A percentile compares a stretch with the other conserved stretches of the same genome.
These are phyloP conservation scores for Brachypterus glaber DNA, from an alignment of 2,888 invertebrate species.

Conservation along the genomic window DNA sequence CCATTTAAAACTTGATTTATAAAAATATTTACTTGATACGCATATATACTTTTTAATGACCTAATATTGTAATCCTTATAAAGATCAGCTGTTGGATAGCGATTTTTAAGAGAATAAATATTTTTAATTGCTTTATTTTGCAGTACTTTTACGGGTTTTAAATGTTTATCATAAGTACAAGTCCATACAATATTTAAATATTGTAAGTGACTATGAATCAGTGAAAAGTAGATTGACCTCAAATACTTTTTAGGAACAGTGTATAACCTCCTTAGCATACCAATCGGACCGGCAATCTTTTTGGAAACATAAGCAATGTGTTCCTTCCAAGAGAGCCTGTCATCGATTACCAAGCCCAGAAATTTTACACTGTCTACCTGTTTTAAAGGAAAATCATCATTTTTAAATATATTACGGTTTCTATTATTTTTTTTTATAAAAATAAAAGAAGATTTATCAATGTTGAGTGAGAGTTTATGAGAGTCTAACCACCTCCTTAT, in stretches of 20 bases:
- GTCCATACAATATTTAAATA: background rate
- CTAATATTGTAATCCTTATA: constrained; percentile 1
- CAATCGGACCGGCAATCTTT: no score
- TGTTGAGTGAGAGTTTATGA: background rate
- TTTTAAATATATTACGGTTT: background rate
- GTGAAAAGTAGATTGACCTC: background rate
- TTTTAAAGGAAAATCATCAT: no score
- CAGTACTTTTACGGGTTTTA: background rate
- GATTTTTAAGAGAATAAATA: background rate
- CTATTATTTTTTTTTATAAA: background rate
- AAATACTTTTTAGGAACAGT: background rate
- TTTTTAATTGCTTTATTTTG: background rate
- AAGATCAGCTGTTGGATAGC: background rate
- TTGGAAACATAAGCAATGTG: background rate
- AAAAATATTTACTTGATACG: background rate
- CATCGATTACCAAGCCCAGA: background rate
- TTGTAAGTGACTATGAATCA: background rate
- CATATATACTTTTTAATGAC: background rate
- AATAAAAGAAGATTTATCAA: background rate
- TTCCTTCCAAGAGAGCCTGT: background rate
- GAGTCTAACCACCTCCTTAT: background rate
- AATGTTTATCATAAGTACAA: background rate
- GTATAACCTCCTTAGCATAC: no score
- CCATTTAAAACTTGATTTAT: background rate
- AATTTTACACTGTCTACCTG: background rate